Percentiles rank a stretch among this genome's conserved stretches.
These are phyloP conservation scores for Kryptopterus vitreolus DNA, from an alignment of 2,797 vertebrate genomes.

Conservation along the genomic window DNA sequence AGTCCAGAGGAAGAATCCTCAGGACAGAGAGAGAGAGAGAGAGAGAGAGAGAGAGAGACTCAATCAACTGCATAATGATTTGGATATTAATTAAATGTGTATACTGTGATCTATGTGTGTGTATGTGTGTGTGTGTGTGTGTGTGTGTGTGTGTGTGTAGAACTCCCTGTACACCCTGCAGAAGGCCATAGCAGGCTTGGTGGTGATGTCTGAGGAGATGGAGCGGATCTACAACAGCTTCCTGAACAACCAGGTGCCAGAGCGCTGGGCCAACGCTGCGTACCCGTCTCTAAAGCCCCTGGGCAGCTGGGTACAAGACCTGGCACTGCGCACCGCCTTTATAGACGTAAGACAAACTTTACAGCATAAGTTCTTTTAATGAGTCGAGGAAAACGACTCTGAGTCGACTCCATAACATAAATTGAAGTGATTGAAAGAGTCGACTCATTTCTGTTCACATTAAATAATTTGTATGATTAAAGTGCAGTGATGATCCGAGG, in stretches of 20 bases:
- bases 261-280: slow-evolving; percentile 68
- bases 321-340: slow-evolving; percentile 75
- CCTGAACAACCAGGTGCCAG: slow-evolving; percentile 79
- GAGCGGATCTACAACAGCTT: slow-evolving; percentile 80
- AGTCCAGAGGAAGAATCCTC: background rate
- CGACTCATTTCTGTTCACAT: too few relatives aligned
- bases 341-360: slow-evolving; percentile 69
- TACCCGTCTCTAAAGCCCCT: slow-evolving; percentile 81
- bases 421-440: too few relatives aligned
- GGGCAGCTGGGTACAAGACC: slow-evolving; percentile 77
- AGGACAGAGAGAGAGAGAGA: background rate
- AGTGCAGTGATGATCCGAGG: too few relatives aligned
- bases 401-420: too few relatives aligned
- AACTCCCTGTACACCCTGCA: slow-evolving; percentile 72
- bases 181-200: slow-evolving; percentile 78
- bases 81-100: background rate
- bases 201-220: slow-evolving; percentile 84
- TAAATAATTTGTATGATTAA: background rate
- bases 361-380: too few relatives aligned
- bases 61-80: background rate
- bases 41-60: background rate
- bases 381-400: too few relatives aligned
- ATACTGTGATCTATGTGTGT: background rate
- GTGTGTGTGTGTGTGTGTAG: slow-evolving; percentile 55
- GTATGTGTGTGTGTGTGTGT: slow-evolving; percentile 7